Evolutionary conservation across 2,888 invertebrate species (phyloP).

Genomic region (Nephrocerus scutellatus): DNA sequence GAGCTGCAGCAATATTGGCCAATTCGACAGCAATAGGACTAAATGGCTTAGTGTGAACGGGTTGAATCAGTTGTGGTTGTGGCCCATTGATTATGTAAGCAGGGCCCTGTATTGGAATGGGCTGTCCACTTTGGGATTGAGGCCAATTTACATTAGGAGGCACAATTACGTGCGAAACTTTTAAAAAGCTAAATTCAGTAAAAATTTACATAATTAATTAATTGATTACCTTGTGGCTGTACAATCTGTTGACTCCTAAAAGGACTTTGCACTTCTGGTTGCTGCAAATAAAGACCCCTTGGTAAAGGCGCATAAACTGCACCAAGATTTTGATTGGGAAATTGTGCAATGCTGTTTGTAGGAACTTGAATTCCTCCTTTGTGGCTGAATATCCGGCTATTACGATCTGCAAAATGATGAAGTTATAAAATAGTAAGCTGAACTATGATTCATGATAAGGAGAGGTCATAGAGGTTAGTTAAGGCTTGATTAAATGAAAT

Average conservation of each 20-base stretch:
- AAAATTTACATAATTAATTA: background rate
- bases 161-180: slow-evolving; percentile 14
- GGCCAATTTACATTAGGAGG: slow-evolving; percentile 34
- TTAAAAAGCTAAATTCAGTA: background rate
- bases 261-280: slow-evolving; percentile 11
- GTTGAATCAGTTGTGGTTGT: slow-evolving; percentile 9
- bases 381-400: slow-evolving; percentile 65
- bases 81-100: slow-evolving; percentile 12
- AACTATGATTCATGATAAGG: no score
- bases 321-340: slow-evolving; percentile 19
- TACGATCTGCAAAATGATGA: slow-evolving; percentile 46
- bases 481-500: no score
- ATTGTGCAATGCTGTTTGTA: slow-evolving; percentile 23
- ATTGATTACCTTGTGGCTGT: slow-evolving; percentile 20
- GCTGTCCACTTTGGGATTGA: slow-evolving; percentile 9
- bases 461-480: no score
- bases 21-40: slow-evolving; percentile 1
- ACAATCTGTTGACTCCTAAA: slow-evolving; percentile 17
- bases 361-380: slow-evolving; percentile 60
- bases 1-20: slow-evolving; percentile 11
- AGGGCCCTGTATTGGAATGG: slow-evolving; percentile 6
- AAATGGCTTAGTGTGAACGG: slow-evolving; percentile 1
- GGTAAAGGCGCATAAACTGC: slow-evolving; percentile 31
- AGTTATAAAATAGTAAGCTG: no score
- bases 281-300: slow-evolving; percentile 35